Percentiles rank a stretch among this genome's conserved stretches.
Conservation (phyloP, 2,888 invertebrate genomes). For the Eledone cirrhosa region DNA sequence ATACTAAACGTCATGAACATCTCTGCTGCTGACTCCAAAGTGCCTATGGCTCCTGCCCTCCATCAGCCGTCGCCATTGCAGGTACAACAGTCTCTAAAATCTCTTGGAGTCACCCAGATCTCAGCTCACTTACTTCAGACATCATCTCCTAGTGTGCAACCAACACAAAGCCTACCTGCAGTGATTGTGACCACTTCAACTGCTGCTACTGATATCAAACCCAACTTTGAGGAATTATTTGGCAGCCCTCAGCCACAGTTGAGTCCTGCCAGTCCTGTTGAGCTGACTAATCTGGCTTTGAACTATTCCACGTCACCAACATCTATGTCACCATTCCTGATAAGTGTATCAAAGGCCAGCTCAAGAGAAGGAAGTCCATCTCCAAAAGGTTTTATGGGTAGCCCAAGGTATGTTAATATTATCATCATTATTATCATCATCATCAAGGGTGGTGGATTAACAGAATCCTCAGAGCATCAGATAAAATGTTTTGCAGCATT, state of each 20-base stretch:
- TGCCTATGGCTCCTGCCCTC: conserved; percentile 14
- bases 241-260: conserved; percentile 4
- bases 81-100: conserved; percentile 27
- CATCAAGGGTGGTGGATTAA: no score
- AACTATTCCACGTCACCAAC: background rate
- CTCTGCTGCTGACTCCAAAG: conserved; percentile 33
- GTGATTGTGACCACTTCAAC: conserved; percentile 42
- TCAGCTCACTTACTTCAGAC: conserved; percentile 46
- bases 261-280: conserved; percentile 11
- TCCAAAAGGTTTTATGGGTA: conserved; percentile 18
- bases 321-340: conserved; percentile 14
- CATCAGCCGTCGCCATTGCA: conserved; percentile 28
- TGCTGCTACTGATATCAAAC: conserved; percentile 19
- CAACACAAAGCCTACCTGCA: conserved; percentile 41
- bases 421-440: background rate
- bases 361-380: conserved; percentile 22
- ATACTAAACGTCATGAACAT: conserved; percentile 40
- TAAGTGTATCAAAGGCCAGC: background rate
- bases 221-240: conserved; percentile 21
- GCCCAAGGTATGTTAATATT: background rate
- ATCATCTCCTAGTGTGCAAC: background rate
- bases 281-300: conserved; percentile 1
- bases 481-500: no score
- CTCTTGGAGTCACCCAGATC: conserved; percentile 39
- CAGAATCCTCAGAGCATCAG: no score